Conservation (phyloP, 2,113 vertebrate genomes). For the Bufo bufo region DNA sequence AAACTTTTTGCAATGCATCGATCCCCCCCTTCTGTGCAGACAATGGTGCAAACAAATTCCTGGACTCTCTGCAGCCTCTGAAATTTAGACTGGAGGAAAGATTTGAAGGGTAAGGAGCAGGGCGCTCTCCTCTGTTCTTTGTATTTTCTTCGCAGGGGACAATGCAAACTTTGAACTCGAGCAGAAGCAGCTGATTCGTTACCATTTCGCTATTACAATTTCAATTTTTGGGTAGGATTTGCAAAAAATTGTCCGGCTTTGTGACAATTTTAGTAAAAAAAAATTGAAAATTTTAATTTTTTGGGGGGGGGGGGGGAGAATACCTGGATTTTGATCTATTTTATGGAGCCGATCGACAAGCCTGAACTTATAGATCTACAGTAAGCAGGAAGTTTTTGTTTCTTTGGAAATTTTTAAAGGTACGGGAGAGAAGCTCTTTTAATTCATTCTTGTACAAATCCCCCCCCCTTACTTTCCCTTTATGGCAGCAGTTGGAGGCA, state of each 20-base stretch:
- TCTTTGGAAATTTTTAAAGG: background rate
- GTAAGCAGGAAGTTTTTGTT: background rate
- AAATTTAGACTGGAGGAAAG: conserved; percentile 48
- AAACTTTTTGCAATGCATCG: background rate
- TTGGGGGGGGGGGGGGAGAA: too few species aligned
- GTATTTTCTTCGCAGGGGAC: conserved; percentile 37
- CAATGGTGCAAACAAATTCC: conserved; percentile 53
- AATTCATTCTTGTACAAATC: background rate
- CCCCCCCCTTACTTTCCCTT: too few species aligned
- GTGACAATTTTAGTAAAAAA: background rate
- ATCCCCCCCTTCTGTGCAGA: background rate
- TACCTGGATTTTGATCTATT: background rate
- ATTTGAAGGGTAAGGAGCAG: conserved; percentile 49
- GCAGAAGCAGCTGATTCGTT: background rate
- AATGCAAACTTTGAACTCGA: conserved; percentile 41
- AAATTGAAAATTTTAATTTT: too few species aligned
- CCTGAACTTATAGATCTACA: background rate
- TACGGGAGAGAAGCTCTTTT: background rate
- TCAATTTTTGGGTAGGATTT: background rate
- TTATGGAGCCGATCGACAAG: background rate
- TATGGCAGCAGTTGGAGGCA: background rate
- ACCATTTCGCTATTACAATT: background rate
- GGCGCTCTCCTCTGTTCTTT: conserved; percentile 32
- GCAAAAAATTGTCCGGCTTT: background rate
- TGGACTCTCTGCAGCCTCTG: conserved; percentile 42